Evolutionary conservation across 35 echinoderm and acorn worm genomes (phyloP).

Genomic region (Ophioderma brevispina): DNA sequence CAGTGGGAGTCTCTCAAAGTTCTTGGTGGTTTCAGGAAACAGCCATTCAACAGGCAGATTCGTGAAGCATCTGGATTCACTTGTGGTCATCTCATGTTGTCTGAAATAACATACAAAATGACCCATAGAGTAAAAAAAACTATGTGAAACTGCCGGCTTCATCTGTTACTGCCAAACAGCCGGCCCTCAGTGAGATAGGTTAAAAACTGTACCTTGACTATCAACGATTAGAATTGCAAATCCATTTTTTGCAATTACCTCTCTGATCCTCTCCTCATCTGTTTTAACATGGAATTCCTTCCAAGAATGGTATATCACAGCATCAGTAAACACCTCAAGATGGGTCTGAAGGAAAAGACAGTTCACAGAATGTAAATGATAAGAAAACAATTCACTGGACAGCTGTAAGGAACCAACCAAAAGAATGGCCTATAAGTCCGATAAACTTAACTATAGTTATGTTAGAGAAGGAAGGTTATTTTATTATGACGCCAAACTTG

Average conservation of each 20-base stretch:
- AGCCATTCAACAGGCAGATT: slow-evolving; percentile 78
- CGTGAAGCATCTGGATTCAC: slow-evolving; percentile 86
- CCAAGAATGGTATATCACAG: slow-evolving; percentile 64
- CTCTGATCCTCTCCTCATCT: slow-evolving; percentile 90
- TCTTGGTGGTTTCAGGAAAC: slow-evolving; percentile 99
- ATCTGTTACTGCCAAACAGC: too few species aligned
- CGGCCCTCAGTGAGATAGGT: too few species aligned
- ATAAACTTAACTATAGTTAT: too few species aligned
- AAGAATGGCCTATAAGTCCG: too few species aligned
- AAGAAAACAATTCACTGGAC: too few species aligned
- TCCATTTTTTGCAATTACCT: slow-evolving; percentile 43
- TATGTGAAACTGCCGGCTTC: too few species aligned
- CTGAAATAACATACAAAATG: slow-evolving; percentile 25
- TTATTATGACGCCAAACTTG: too few species aligned
- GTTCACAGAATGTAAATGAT: too few species aligned
- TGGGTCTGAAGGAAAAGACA: slow-evolving; percentile 65
- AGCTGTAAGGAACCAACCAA: too few species aligned
- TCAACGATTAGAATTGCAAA: background rate
- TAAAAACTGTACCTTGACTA: too few species aligned
- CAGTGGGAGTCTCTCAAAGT: slow-evolving; percentile 94
- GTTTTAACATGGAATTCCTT: slow-evolving; percentile 72
- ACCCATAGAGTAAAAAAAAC: too few species aligned
- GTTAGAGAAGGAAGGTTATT: too few species aligned
- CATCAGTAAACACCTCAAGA: slow-evolving; percentile 82
- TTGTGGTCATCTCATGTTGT: slow-evolving; percentile 76